Percentiles rank a stretch among this genome's conserved stretches.
Evolutionary conservation across 2,113 vertebrate genomes (phyloP).

Genomic region (Ovibos moschatus): DNA sequence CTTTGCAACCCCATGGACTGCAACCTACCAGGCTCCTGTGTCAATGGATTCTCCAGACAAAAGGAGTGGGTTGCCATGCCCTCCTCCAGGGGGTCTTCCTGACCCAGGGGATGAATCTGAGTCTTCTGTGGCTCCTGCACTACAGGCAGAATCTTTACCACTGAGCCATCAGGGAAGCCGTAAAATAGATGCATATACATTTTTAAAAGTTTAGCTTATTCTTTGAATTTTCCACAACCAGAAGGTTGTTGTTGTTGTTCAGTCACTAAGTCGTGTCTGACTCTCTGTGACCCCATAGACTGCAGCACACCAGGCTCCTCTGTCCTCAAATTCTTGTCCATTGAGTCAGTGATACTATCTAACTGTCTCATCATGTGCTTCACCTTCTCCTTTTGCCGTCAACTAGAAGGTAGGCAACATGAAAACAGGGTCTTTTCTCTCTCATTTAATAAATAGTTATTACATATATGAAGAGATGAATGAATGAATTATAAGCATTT

Average conservation of each 20-base stretch:
- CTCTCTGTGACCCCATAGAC: not conserved
- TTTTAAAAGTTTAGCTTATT: accelerated
- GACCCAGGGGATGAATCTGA: not conserved
- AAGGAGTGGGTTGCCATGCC: not conserved
- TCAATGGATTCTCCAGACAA: not conserved
- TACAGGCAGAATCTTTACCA: not conserved
- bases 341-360: not conserved
- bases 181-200: accelerated
- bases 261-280: not conserved
- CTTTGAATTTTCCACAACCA: not conserved
- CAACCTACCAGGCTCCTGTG: not conserved
- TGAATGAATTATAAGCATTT: not conserved
- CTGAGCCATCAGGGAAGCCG: not conserved
- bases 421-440: not conserved
- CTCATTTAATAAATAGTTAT: not conserved
- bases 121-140: not conserved
- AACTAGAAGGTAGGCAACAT: not conserved
- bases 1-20: not conserved
- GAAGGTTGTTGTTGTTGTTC: not conserved
- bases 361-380: not conserved
- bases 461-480: not conserved
- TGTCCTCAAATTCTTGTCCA: not conserved
- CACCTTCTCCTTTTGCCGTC: not conserved
- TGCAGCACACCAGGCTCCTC: not conserved
- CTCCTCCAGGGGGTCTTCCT: not conserved